A percentile compares a stretch with the other conserved stretches of the same genome.
These are phyloP conservation scores for Elysia crispata DNA, from an alignment of 2,888 invertebrate genomes.

Conservation along the genomic window DNA sequence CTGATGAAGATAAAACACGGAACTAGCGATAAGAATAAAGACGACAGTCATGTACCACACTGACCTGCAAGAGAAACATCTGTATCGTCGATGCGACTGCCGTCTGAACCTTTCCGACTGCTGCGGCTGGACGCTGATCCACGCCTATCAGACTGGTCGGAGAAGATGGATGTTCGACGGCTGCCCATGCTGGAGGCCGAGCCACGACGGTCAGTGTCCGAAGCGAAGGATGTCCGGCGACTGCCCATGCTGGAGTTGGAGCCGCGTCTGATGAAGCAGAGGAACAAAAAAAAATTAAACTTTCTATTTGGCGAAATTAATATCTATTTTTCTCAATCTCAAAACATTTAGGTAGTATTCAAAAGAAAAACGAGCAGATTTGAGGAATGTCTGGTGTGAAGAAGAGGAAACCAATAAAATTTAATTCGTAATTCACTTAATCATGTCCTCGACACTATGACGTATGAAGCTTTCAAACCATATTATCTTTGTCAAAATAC, in stretches of 20 bases:
- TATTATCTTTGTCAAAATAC: too few relatives aligned
- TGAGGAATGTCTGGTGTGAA: too few relatives aligned
- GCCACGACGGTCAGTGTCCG: constrained; percentile 67
- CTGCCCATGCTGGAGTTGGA: constrained; percentile 69
- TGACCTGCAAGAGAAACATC: constrained; percentile 70
- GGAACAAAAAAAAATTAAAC: constrained; percentile 64
- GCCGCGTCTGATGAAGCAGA: constrained; percentile 66
- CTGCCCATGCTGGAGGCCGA: constrained; percentile 69
- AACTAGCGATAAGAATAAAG: too few relatives aligned
- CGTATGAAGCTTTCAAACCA: too few relatives aligned
- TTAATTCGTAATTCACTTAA: too few relatives aligned
- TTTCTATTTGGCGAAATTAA: constrained; percentile 50
- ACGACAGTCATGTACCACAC: too few relatives aligned
- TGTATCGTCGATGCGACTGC: constrained; percentile 68
- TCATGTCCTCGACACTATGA: too few relatives aligned
- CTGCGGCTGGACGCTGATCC: constrained; percentile 65
- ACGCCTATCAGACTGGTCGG: constrained; percentile 67
- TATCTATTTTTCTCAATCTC: background rate
- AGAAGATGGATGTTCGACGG: constrained; percentile 68
- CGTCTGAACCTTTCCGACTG: constrained; percentile 68
- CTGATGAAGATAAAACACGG: too few relatives aligned
- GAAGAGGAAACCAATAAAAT: too few relatives aligned
- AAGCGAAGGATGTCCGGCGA: constrained; percentile 68
- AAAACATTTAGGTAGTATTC: too few relatives aligned
- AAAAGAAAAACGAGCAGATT: too few relatives aligned